Percentiles rank a stretch among this genome's conserved stretches.
phyloP scores from a whole-genome alignment of 2,113 vertebrate species.

The Athene noctua region DNA sequence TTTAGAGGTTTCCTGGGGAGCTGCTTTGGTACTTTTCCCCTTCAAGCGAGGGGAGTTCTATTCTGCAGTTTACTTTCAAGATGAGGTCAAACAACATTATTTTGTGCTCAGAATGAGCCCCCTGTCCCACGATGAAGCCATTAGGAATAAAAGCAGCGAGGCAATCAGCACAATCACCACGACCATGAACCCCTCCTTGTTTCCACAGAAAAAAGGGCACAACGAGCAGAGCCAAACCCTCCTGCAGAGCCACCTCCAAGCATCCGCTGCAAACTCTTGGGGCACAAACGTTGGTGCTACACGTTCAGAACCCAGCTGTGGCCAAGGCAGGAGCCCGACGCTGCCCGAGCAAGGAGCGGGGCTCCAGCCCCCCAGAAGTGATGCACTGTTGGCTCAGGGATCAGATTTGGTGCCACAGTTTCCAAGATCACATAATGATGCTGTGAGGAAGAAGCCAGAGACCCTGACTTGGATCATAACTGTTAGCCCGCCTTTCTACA shows the following conservation, averaged over 20 bases:
- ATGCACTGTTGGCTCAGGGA: fast-evolving
- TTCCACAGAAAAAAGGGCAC: not conserved
- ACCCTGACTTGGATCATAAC: not conserved
- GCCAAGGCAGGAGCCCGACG: not conserved
- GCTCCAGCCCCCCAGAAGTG: not conserved
- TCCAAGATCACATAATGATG: not conserved
- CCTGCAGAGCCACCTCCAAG: not conserved
- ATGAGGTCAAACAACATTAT: fast-evolving
- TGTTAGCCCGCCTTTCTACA: not conserved
- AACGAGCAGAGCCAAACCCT: fast-evolving
- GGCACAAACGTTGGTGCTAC: fast-evolving
- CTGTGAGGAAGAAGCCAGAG: not conserved
- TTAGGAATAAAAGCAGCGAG: not conserved
- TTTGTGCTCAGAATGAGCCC: not conserved
- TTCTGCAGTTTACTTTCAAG: fast-evolving
- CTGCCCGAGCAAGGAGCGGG: not conserved
- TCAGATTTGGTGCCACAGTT: not conserved
- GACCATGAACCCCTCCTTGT: fast-evolving
- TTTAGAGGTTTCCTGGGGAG: not conserved
- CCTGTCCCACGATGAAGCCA: fast-evolving
- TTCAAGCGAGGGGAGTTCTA: fast-evolving
- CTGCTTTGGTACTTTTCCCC: not conserved
- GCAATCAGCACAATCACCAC: fast-evolving
- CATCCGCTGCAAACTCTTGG: fast-evolving
- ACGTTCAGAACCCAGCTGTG: fast-evolving